phyloP scores from a whole-genome alignment of 2,797 vertebrate genomes.

The Muraenolepis orangiensis region DNA sequence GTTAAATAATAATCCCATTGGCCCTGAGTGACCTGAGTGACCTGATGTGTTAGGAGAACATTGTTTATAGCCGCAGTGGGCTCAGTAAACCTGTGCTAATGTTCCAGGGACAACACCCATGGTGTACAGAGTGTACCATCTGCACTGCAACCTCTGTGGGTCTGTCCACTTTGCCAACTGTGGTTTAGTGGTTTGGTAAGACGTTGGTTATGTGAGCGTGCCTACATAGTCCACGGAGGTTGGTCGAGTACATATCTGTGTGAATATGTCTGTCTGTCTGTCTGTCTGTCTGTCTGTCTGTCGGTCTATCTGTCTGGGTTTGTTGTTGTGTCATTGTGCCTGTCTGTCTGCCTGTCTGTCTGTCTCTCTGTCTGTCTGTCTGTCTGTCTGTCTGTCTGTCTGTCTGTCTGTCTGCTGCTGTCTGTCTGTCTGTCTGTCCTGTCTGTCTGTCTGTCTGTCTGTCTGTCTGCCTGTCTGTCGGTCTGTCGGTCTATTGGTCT shows the following conservation, averaged over 20 bases:
- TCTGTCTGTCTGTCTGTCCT: no score
- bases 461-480: conserved; percentile 31
- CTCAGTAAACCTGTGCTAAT: conserved; percentile 37
- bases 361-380: conserved; percentile 34
- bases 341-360: conserved; percentile 21
- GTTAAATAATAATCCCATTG: conserved; percentile 27
- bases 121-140: conserved; percentile 45
- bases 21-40: conserved; percentile 33
- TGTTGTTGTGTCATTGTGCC: conserved; percentile 55
- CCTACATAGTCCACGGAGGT: no score
- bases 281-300: conserved; percentile 19
- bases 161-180: no score
- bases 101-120: conserved; percentile 45
- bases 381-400: no score
- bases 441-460: no score
- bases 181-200: no score
- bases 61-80: conserved; percentile 21
- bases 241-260: no score
- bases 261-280: no score
- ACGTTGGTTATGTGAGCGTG: no score
- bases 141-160: no score
- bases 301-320: no score
- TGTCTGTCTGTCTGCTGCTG: no score
- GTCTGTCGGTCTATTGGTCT: conserved; percentile 42
- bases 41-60: conserved; percentile 29